A percentile compares a stretch with the other conserved stretches of the same genome.
These are phyloP conservation scores for Enteromius fasciolatus DNA, from an alignment of 2,797 vertebrate genomes.

Conservation along the genomic window DNA sequence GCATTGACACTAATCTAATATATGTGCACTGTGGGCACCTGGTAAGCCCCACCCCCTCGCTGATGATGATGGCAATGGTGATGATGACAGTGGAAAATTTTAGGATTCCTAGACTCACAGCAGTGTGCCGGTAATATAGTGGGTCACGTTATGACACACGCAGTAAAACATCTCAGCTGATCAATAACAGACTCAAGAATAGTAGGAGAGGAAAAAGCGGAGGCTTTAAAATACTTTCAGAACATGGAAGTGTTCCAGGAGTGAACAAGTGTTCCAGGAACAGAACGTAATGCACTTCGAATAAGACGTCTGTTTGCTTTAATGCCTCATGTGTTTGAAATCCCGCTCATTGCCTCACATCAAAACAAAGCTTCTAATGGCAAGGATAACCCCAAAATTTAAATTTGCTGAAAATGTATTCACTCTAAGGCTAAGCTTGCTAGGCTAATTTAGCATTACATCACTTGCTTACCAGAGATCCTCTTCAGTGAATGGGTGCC, in stretches of 20 bases:
- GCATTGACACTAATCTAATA: slow-evolving; percentile 6
- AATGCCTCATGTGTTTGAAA: background rate
- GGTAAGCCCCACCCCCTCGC: background rate
- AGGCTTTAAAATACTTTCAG: background rate
- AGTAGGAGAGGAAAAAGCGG: background rate
- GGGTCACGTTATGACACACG: slow-evolving; percentile 11
- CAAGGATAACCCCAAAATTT: background rate
- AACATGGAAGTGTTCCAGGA: slow-evolving; percentile 14
- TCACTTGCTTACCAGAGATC: background rate
- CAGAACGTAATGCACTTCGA: background rate
- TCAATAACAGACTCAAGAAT: slow-evolving; percentile 44
- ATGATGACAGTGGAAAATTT: background rate
- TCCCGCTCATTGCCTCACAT: background rate
- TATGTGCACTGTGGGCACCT: background rate
- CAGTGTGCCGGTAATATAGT: slow-evolving; percentile 37
- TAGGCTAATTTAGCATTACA: background rate
- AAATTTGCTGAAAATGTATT: background rate
- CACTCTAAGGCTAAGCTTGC: background rate
- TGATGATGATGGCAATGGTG: background rate
- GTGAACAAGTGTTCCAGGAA: slow-evolving; percentile 30
- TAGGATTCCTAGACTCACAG: slow-evolving; percentile 29
- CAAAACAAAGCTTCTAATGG: background rate
- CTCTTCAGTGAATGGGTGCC: background rate
- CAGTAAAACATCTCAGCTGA: slow-evolving; percentile 17
- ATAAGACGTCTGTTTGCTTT: background rate